Base-by-base conservation (phyloP, 2,888 invertebrate species). In the Stenolophus ochropezus region DNA sequence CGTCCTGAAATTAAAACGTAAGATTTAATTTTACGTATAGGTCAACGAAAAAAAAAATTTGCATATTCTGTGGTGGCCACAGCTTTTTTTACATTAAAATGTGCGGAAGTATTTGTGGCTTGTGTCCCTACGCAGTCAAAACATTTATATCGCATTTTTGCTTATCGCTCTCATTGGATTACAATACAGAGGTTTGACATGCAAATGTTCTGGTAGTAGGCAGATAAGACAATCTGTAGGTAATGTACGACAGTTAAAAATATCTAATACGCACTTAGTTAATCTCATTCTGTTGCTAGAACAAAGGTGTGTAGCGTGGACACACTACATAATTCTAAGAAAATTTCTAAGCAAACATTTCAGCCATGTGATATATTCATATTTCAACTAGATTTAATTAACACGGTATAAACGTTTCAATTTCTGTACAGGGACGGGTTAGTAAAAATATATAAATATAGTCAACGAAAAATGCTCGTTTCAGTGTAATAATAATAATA, bases 291-390 rank as follows among this genome's bases (percentile, higher is more conserved):
- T 33, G 18, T 8, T 6, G n/a, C n/a, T 33, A 27, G 2, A n/a
- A 33, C 65, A 18, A 33, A 69, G 65, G 65, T 33, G 65, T 33
- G 27, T 23, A 23, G 23, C 23, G 33, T 65, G 65, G 16, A 69
- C 18, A 18, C 18, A 3, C 18, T 33, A 5, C 6, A 69, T 18
- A 69, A 69, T 69, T 69, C 65, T 33, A 33, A 69, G 65, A 69
- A 69, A 33, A 69, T 69, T 69, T 69, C 65, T 69, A 69, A 69
- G 18, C 65, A 69, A 69, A 33, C 18, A 33, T 69, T 69, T 69
- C 33, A 69, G 18, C 14, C 65, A 69, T 69, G 65, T 69, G 65
- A 69, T 69, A 33, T 69, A 69, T 69, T 69, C n/a, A 69, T 69
- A 69, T 69, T 69, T 69, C 33, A 69, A 69, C 16, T 27, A 69